Percentiles rank a stretch among this genome's conserved stretches.
Evolutionary conservation across 2,797 vertebrate species (phyloP).

Genomic region (Carcharodon carcharias): DNA sequence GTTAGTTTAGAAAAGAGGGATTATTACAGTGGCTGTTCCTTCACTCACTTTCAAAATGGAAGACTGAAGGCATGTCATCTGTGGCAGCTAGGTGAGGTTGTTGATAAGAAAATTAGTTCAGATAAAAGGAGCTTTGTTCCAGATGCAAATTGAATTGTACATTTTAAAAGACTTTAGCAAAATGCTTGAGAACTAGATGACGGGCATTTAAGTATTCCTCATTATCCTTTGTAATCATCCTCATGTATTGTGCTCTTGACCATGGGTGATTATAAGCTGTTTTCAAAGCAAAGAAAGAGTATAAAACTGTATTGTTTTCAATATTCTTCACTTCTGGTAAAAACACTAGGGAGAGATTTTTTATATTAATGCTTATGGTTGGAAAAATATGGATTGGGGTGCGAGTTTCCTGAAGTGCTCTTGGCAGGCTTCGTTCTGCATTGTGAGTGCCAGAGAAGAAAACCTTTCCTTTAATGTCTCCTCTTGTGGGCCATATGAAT

Average conservation of each 20-base stretch:
- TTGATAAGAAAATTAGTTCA: neutral
- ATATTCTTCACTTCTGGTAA: neutral
- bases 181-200: neutral
- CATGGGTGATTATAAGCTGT: neutral
- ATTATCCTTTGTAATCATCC: slow-evolving; percentile 1
- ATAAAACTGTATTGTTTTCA: neutral
- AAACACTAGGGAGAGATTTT: neutral
- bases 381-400: neutral
- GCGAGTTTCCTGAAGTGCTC: neutral
- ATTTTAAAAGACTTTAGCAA: neutral
- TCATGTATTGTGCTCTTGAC: slow-evolving; percentile 6
- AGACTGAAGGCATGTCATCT: neutral
- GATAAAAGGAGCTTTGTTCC: neutral
- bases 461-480: neutral
- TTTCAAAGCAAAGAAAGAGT: neutral
- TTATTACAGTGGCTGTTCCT: neutral
- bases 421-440: neutral
- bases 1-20: neutral
- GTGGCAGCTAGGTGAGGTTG: neutral
- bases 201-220: neutral
- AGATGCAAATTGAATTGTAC: slow-evolving; percentile 24
- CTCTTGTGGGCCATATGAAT: neutral
- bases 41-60: neutral
- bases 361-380: neutral
- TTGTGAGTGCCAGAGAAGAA: neutral